phyloP scores from a whole-genome alignment of 2,888 invertebrate genomes.

The Pedicia rivosa region DNA sequence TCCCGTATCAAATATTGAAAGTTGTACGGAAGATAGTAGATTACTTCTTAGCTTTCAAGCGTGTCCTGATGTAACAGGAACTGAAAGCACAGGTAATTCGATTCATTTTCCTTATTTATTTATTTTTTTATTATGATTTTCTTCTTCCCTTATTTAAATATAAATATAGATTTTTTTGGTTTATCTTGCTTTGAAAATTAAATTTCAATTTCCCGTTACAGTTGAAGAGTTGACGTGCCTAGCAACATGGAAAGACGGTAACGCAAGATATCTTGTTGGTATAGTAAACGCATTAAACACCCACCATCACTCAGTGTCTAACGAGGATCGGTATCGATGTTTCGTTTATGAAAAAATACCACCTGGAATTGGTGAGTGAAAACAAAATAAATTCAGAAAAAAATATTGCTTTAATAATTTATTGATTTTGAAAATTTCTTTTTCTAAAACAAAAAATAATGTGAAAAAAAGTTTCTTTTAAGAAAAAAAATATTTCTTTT shows the following conservation, averaged over 20 bases:
- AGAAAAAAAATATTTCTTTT: background rate
- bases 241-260: conserved; percentile 89
- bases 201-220: too few relatives aligned
- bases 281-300: conserved; percentile 42
- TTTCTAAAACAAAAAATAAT: background rate
- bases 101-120: background rate
- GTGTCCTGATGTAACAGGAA: conserved; percentile 79
- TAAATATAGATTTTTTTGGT: background rate
- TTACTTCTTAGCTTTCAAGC: conserved; percentile 84
- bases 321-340: conserved; percentile 87
- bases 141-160: background rate
- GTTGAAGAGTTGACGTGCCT: conserved; percentile 84
- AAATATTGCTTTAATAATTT: background rate
- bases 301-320: conserved; percentile 76
- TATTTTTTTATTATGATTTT: background rate
- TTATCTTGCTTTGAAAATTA: background rate
- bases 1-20: conserved; percentile 83
- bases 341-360: conserved; percentile 84
- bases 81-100: conserved; percentile 71
- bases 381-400: too few relatives aligned
- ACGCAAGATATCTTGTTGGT: conserved; percentile 77
- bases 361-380: conserved; percentile 35
- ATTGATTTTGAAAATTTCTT: too few relatives aligned
- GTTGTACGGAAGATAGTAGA: conserved; percentile 84
- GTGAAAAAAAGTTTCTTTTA: too few relatives aligned